Evolutionary conservation across 2,113 vertebrate genomes (phyloP), one percentile per base, ranked within the genome.

Genomic region (Sander lucioperca): DNA sequence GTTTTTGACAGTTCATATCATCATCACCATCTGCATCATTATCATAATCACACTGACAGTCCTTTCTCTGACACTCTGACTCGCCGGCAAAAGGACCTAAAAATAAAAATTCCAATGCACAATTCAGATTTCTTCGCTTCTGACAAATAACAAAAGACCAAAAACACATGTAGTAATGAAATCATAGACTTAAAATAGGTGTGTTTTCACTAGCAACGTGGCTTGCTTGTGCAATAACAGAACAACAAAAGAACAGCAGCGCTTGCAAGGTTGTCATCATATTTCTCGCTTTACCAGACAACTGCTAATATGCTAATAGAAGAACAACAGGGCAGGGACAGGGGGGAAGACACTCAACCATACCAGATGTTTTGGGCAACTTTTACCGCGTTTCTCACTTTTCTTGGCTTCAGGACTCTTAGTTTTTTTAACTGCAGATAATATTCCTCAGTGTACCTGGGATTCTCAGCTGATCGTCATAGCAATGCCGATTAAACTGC

Each of bases 1-100:
- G 30, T 69, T 69, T 54, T 14, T 69, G 67, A 69, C 50, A 23
- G 67, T 23, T 69, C 50, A 54, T 18, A 50, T 53, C 48, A 53
- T 70, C 66, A n/a, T 69, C 50, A 61, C 27, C 59, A 39, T 70
- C 50, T 51, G 6, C 25, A 30, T 50, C 65, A 27, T 65, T 8
- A 23, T 30, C 45, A 67, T 67, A 50, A 50, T 67, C 47, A 21
- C 65, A 67, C 65, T 67, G 47, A 67, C 65, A 27, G 30, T 11
- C 12, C 50, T 53, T 53, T 69, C 67, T 54, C 12, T 4, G 5
- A 69, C 50, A 36, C 45, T 27, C 43, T 27, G 43, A 18, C 23
- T 48, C 15, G 47, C 39, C n/a, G 13, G 21, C 62, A 48, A 33
- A 2, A 67, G 39, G 16, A 50, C 18, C 47, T 30, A 19, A 50